These are phyloP conservation scores for Pachymerium ferrugineum DNA, from an alignment of 2,888 invertebrate genomes.

Conservation along the genomic window DNA sequence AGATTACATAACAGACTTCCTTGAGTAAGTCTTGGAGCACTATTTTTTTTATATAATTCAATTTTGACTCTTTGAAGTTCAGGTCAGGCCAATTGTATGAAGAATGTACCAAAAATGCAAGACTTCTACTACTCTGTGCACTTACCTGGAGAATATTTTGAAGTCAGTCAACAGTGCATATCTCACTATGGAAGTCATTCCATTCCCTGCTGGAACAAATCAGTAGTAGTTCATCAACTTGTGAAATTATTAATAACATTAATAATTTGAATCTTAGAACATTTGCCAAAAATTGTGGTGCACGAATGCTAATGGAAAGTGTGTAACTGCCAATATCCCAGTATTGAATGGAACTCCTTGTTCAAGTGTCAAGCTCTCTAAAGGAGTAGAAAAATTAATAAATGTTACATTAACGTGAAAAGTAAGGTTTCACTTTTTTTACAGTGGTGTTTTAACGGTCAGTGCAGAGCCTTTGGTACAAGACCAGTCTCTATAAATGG, in stretches of 20 bases:
- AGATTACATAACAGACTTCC: slow-evolving; percentile 66
- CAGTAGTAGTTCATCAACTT: not conserved
- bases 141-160: not conserved
- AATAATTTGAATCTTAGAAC: not conserved
- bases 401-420: not conserved
- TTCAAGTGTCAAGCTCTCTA: not conserved
- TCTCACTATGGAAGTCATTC: slow-evolving; percentile 4
- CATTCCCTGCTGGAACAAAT: not conserved
- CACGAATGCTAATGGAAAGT: not conserved
- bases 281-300: slow-evolving; percentile 7
- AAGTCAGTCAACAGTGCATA: not conserved
- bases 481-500: not conserved
- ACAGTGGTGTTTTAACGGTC: not conserved
- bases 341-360: not conserved
- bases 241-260: not conserved
- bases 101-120: not conserved
- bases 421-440: not conserved
- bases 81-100: slow-evolving; percentile 2
- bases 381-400: not conserved
- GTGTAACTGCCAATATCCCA: not conserved
- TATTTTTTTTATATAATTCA: not conserved
- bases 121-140: not conserved
- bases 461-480: not conserved
- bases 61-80: not conserved
- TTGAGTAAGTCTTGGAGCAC: slow-evolving; percentile 57